These are phyloP conservation scores for Crotalus tigris DNA, from an alignment of 2,113 vertebrate species.

Conservation along the genomic window DNA sequence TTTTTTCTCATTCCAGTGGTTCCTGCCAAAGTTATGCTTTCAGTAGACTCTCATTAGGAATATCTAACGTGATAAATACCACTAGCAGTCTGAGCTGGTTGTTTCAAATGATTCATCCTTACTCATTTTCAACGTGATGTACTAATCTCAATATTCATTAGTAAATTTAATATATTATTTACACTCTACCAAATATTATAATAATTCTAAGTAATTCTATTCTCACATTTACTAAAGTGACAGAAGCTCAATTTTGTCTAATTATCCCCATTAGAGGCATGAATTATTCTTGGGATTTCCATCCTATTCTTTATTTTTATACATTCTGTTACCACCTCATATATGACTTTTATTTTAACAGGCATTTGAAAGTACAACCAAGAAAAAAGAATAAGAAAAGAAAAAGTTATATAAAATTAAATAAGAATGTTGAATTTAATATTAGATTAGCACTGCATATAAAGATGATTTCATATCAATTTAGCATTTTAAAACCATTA, in stretches of 20 bases:
- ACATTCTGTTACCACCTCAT: not conserved
- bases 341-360: not conserved
- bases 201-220: not conserved
- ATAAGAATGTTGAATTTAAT: too few species aligned
- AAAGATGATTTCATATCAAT: not conserved
- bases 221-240: not conserved
- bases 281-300: not conserved
- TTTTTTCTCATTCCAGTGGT: not conserved
- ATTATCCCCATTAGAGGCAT: not conserved
- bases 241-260: not conserved
- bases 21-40: not conserved
- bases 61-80: not conserved
- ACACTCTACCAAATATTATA: not conserved
- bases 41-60: not conserved
- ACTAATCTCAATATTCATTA: not conserved
- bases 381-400: not conserved
- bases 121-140: not conserved
- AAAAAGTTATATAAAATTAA: too few species aligned
- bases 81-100: not conserved
- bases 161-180: not conserved
- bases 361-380: not conserved
- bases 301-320: not conserved
- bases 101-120: not conserved
- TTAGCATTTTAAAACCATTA: not conserved
- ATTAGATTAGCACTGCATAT: not conserved